Base-by-base conservation (phyloP, 2,888 invertebrate species). In the Plagiodera versicolora region DNA sequence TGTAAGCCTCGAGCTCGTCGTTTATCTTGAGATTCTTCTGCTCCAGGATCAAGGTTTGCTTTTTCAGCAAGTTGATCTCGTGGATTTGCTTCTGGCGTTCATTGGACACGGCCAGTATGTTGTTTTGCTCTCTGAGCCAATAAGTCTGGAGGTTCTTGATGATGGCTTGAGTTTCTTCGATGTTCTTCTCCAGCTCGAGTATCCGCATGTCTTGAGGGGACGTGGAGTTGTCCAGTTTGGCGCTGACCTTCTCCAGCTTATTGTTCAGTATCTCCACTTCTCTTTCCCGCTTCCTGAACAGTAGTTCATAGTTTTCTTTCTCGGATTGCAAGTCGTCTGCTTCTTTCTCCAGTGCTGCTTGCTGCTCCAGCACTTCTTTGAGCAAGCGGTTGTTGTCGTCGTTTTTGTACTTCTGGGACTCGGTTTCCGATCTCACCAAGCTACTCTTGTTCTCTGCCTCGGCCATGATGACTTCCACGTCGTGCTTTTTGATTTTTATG, bases 51-150 rank as follows among this genome's bases (percentile, higher is more conserved):
- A 82, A 75, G 53, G 83, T 81, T 73, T 86, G 91, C 81, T 91
- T 92, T 63, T 84, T 84, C 10, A 90, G 81, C 17, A 91, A 82
- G 77, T 88, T 89, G 58, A 90, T 85, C 66, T 90, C 88, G 32
- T 86, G 83, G 9, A 90, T 78, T 74, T 90, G 87, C 63, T 83
- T 81, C 68, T 88, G 87, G 62, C 90, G 83, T 67, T 90, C 88
- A 61, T 88, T 83, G 0, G 89, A 86, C 14, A 92, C 77, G 63
- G 84, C 83, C 1, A 92, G 86, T 58, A 90, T 85, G 74, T 88
- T 87, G 0, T 87, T 87, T 77, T 93, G 91, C 66, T 89, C 85
- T 51, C 90, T 84, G 65, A 93, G 79, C 93, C 93, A 93, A 76
- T 87, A 86, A 68, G 87, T 85, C 77, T 92, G 90, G 70, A 87